phyloP scores from a whole-genome alignment of 2,113 vertebrate genomes.

The Antennarius striatus region DNA sequence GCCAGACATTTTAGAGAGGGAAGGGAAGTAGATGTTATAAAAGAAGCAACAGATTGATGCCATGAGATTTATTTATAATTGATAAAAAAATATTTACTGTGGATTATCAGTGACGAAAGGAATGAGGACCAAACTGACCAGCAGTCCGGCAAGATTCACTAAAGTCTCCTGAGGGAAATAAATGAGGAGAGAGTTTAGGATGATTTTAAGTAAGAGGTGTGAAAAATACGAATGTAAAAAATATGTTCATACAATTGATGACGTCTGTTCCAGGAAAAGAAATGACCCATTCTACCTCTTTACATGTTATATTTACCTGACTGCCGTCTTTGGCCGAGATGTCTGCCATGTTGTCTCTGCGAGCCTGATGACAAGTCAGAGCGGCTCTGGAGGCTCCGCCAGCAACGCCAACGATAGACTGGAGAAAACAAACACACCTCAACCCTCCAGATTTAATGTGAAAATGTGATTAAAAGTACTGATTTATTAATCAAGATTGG shows the following conservation, averaged over 20 bases:
- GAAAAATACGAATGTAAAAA: too few relatives aligned
- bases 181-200: background rate
- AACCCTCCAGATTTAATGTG: background rate
- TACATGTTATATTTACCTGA: constrained; percentile 79
- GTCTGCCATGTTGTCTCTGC: constrained; percentile 92
- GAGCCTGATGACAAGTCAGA: constrained; percentile 89
- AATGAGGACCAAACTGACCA: constrained; percentile 85
- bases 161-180: constrained; percentile 83
- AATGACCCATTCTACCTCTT: too few relatives aligned
- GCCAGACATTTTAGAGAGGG: background rate
- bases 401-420: constrained; percentile 91
- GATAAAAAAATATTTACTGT: constrained; percentile 70
- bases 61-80: background rate
- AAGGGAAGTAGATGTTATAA: too few relatives aligned
- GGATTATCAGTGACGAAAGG: constrained; percentile 82
- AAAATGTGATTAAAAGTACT: background rate
- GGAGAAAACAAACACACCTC: constrained; percentile 2
- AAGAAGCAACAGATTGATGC: background rate
- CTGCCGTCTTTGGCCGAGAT: constrained; percentile 92
- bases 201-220: too few relatives aligned
- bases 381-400: constrained; percentile 92
- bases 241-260: too few relatives aligned
- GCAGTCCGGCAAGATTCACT: constrained; percentile 86
- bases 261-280: too few relatives aligned
- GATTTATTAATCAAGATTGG: too few relatives aligned